Base-by-base conservation (phyloP, 2,888 invertebrate genomes). In the Caprella mutica region DNA sequence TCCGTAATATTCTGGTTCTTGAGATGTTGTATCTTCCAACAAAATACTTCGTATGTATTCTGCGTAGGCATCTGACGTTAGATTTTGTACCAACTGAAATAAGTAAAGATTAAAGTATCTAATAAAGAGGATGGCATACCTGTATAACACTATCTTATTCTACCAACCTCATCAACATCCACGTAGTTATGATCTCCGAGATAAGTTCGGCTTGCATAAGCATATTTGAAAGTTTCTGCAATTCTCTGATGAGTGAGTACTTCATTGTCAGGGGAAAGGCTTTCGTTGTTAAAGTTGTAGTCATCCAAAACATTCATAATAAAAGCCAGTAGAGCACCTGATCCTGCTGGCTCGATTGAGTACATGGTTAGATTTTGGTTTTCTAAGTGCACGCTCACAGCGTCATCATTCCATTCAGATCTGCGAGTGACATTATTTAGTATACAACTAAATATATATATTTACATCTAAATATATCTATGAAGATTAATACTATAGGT, bases 181-280 rank as follows among this genome's bases (percentile, higher is more conserved):
- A 82, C 70, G 70, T 82, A 91, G 53, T 81, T 78, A 24, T 80
- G 76, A 75, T 96, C 96, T 1, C 87, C 94, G 63, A 97, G 75
- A 65, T 82, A 80, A 1, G 86, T 86, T 66, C 94, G 77, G 69
- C 82, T 80, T 1, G 87, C 93, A 72, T 85, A 93, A 19, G 85
- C 91, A 75, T 83, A 93, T 72, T 97, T 97, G 74, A 90, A 87
- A 5, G 85, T 80, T 72, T 97, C 96, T 6, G 86, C 76, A 65
- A 91, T 77, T 65, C 88, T 80, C 68, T 96, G 94, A 77, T 85
- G 85, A 2, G 85, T 84, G 0, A 70, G 66, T 1, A 55, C 30
- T 5, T 24, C 6, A 1, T 35, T 24, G 9, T 33, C 33, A 61
- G 40, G 70, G 64, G 42, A 67, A 65, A 14, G 69, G 23, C 14